Evolutionary conservation across 2,113 vertebrate genomes (phyloP).

Genomic region (Onychostruthus taczanowskii): DNA sequence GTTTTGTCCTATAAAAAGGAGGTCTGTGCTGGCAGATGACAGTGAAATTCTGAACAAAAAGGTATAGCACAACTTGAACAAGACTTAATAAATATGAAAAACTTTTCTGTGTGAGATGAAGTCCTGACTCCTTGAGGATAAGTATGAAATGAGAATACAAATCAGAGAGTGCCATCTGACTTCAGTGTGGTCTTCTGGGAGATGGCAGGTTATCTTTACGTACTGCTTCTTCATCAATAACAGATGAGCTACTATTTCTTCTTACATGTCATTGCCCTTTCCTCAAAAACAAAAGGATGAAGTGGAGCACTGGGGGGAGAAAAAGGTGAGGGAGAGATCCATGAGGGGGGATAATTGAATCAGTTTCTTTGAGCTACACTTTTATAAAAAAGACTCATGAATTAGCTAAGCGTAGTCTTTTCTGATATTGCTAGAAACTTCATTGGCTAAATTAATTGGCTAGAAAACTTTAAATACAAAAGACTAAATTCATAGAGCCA

Average conservation of each 20-base stretch:
- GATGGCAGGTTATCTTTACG: constrained; percentile 42
- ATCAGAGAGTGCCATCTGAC: constrained; percentile 40
- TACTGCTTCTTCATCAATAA: constrained; percentile 63
- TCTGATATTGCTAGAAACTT: background rate
- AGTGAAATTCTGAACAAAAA: background rate
- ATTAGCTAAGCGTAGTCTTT: background rate
- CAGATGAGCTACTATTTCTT: constrained; percentile 63
- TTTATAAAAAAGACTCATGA: background rate
- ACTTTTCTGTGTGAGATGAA: constrained; percentile 13
- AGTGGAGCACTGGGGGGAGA: background rate
- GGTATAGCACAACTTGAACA: background rate
- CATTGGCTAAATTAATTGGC: background rate
- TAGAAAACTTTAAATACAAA: background rate
- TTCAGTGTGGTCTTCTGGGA: constrained; percentile 16
- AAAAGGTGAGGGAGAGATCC: background rate
- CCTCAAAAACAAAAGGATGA: constrained; percentile 43
- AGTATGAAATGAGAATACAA: constrained; percentile 49
- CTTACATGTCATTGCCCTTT: constrained; percentile 48
- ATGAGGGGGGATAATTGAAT: constrained; percentile 7
- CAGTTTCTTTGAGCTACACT: background rate
- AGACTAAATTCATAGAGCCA: background rate
- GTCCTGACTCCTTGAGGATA: constrained; percentile 21
- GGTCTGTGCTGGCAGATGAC: background rate
- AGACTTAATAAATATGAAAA: background rate
- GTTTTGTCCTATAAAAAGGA: background rate